Conservation (phyloP, 2,888 invertebrate genomes). For the Artemia sinica region DNA sequence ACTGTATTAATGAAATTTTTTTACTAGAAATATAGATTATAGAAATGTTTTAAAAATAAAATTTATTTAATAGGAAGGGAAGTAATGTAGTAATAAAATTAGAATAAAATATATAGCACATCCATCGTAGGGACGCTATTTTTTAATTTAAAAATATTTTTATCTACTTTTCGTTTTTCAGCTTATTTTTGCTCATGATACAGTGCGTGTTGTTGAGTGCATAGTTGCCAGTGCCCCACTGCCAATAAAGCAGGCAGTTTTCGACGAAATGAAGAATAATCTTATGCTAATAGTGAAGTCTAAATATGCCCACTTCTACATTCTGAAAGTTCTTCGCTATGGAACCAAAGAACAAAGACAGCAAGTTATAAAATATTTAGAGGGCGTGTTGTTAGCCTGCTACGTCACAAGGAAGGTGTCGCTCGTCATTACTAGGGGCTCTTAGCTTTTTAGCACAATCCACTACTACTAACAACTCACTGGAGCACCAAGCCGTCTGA, state of each 20-base stretch:
- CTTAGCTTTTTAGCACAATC: too few relatives aligned
- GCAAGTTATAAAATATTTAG: constrained; percentile 46
- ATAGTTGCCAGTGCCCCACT: constrained; percentile 53
- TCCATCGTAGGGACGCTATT: too few relatives aligned
- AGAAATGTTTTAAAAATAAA: too few relatives aligned
- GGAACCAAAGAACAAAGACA: constrained; percentile 48
- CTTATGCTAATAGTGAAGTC: constrained; percentile 49
- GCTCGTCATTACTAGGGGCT: not conserved
- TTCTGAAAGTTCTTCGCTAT: constrained; percentile 63
- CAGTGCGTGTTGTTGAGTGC: constrained; percentile 73
- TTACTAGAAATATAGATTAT: too few relatives aligned
- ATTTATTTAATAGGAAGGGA: too few relatives aligned
- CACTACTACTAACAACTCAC: too few relatives aligned
- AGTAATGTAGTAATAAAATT: too few relatives aligned
- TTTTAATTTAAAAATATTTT: too few relatives aligned
- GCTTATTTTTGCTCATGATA: constrained; percentile 66
- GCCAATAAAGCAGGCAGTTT: constrained; percentile 47
- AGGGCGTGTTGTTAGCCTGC: constrained; percentile 57
- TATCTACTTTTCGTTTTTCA: constrained; percentile 30
- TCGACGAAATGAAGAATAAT: constrained; percentile 52
- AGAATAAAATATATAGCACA: too few relatives aligned
- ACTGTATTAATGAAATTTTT: too few relatives aligned
- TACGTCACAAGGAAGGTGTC: constrained; percentile 44
- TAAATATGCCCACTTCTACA: constrained; percentile 42
- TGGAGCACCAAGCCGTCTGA: too few relatives aligned